A percentile compares a stretch with the other conserved stretches of the same genome.
Conservation (phyloP, 2,888 invertebrate genomes). For the Malachius bipustulatus region DNA sequence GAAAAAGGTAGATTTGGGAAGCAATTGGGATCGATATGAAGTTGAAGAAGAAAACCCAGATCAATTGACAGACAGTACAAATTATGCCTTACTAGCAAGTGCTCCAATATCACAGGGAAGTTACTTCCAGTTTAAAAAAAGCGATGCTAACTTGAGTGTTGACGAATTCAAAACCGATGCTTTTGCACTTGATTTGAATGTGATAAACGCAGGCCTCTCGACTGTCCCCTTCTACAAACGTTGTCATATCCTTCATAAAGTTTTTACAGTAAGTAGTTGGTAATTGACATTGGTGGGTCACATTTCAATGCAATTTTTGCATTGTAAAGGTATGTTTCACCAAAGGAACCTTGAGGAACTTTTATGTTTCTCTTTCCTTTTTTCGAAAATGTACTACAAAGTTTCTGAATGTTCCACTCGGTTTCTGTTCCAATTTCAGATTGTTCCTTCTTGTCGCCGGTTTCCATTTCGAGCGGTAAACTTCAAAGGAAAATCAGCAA, state of each 20-base stretch:
- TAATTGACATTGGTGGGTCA: too few relatives aligned
- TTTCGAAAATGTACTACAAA: too few relatives aligned
- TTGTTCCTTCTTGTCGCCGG: too few relatives aligned
- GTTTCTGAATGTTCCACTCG: too few relatives aligned
- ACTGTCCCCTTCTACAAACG: slow-evolving; percentile 15
- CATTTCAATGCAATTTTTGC: too few relatives aligned
- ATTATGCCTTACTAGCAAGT: slow-evolving; percentile 18
- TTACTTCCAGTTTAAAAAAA: slow-evolving; percentile 23
- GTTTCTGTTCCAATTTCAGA: too few relatives aligned
- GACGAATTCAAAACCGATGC: slow-evolving; percentile 9
- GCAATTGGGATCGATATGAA: slow-evolving; percentile 21
- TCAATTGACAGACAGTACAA: slow-evolving; percentile 14
- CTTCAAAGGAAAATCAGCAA: too few relatives aligned
- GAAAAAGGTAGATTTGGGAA: too few relatives aligned
- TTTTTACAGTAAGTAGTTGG: slow-evolving; percentile 11
- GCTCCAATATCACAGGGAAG: slow-evolving; percentile 21
- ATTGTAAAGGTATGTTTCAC: too few relatives aligned
- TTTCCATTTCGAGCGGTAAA: too few relatives aligned
- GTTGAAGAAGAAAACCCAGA: slow-evolving; percentile 15
- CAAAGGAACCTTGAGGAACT: too few relatives aligned
- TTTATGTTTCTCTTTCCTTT: too few relatives aligned
- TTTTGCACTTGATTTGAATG: slow-evolving; percentile 15
- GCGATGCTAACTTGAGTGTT: slow-evolving; percentile 12
- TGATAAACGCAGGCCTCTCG: slow-evolving; percentile 12
- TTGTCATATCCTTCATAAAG: slow-evolving; percentile 10